These are phyloP conservation scores for Rhinatrema bivittatum DNA, from an alignment of 2,797 vertebrate species.

Conservation along the genomic window DNA sequence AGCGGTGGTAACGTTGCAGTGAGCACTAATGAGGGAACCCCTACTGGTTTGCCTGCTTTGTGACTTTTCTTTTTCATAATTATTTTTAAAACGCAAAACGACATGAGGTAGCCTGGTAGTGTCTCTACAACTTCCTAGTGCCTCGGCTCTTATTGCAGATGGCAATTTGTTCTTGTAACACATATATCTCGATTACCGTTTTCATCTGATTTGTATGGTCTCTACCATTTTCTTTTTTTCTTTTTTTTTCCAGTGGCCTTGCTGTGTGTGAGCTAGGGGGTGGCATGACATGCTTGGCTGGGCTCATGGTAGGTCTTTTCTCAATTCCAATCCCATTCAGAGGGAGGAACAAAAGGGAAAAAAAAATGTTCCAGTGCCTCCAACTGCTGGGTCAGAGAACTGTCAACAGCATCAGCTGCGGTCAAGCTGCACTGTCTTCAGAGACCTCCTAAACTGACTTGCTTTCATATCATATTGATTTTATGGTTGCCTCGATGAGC, in stretches of 20 bases:
- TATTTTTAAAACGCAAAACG: constrained; percentile 78
- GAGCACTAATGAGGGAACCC: constrained; percentile 75
- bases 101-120: constrained; percentile 65
- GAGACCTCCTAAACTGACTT: constrained; percentile 86
- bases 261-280: constrained; percentile 97
- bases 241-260: constrained; percentile 84
- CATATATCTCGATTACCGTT: constrained; percentile 66
- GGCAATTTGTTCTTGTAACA: constrained; percentile 72
- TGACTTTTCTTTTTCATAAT: constrained; percentile 80
- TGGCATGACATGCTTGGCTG: constrained; percentile 98
- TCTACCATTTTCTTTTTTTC: constrained; percentile 69
- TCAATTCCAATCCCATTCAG: constrained; percentile 74
- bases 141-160: constrained; percentile 58
- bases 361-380: constrained; percentile 73
- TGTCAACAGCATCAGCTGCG: constrained; percentile 69
- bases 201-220: constrained; percentile 68
- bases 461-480: constrained; percentile 90
- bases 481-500: constrained; percentile 73
- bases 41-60: constrained; percentile 72
- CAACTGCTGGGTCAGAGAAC: constrained; percentile 71
- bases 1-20: constrained; percentile 70
- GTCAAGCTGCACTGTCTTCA: constrained; percentile 70
- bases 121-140: constrained; percentile 68
- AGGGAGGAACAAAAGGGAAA: constrained; percentile 60
- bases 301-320: constrained; percentile 96